Evolutionary conservation across 2,113 vertebrate species (phyloP).

Genomic region (Podarcis cretensis): DNA sequence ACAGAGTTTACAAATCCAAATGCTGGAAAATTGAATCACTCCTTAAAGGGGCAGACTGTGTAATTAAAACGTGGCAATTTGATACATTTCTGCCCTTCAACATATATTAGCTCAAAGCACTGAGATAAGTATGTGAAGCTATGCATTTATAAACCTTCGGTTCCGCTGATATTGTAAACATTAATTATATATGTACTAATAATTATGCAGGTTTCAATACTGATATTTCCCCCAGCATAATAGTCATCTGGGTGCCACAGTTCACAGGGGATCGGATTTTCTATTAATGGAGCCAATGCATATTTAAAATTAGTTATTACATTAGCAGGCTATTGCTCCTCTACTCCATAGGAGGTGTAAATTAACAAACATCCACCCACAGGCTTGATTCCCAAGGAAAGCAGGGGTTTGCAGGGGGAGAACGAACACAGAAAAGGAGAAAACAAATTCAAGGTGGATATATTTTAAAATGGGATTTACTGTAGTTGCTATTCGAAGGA

Average conservation of each 20-base stretch:
- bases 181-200: background rate
- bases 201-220: background rate
- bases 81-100: background rate
- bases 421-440: no score
- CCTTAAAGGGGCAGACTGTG: background rate
- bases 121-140: background rate
- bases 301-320: background rate
- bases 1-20: background rate
- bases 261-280: background rate
- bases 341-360: background rate
- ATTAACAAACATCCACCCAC: background rate
- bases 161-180: background rate
- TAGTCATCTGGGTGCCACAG: background rate
- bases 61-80: background rate
- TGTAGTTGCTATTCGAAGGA: no score
- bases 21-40: constrained; percentile 7
- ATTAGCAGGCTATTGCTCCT: background rate
- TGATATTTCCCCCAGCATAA: background rate
- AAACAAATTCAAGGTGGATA: background rate
- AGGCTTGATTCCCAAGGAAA: background rate
- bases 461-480: background rate
- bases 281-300: background rate
- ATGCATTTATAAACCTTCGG: no score
- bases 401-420: no score
- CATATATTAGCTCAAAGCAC: background rate